Conservation (phyloP, 1,140 invertebrate genomes). For the Heliconius himera region DNA sequence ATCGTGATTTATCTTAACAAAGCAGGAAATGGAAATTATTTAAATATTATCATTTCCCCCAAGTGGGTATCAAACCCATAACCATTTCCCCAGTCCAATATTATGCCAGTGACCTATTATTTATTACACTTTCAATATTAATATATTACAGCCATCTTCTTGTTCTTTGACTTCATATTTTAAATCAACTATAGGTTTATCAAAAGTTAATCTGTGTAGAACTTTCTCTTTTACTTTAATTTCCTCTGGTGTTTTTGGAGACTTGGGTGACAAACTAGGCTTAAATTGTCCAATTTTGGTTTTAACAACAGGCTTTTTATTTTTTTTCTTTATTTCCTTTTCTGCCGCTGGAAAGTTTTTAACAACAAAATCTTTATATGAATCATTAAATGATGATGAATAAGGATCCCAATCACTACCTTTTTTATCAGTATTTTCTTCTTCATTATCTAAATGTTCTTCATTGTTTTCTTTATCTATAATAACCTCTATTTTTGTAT, state of each 20-base stretch:
- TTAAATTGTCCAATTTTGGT: constrained; percentile 61
- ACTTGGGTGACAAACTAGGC: constrained; percentile 43
- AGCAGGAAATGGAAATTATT: too few relatives aligned
- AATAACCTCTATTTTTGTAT: constrained; percentile 13
- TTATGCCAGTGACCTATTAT: background rate
- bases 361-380: constrained; percentile 62
- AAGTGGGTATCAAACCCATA: background rate
- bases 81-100: background rate
- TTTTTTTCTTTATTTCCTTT: constrained; percentile 28
- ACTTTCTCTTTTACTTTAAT: background rate
- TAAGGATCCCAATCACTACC: background rate
- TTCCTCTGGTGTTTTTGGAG: background rate
- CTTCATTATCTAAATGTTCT: background rate
- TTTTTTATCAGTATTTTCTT: constrained; percentile 21
- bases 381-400: constrained; percentile 59
- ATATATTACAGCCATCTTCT: constrained; percentile 70
- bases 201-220: constrained; percentile 18
- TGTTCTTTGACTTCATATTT: constrained; percentile 69
- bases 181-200: constrained; percentile 46
- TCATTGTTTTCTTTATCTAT: constrained; percentile 2
- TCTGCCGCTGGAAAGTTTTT: constrained; percentile 47
- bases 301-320: constrained; percentile 51
- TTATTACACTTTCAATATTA: constrained; percentile 60
- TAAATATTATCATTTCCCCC: too few relatives aligned
- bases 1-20: background rate